These are phyloP conservation scores for Papilio polytes DNA, from an alignment of 1,140 invertebrate genomes.

Conservation along the genomic window DNA sequence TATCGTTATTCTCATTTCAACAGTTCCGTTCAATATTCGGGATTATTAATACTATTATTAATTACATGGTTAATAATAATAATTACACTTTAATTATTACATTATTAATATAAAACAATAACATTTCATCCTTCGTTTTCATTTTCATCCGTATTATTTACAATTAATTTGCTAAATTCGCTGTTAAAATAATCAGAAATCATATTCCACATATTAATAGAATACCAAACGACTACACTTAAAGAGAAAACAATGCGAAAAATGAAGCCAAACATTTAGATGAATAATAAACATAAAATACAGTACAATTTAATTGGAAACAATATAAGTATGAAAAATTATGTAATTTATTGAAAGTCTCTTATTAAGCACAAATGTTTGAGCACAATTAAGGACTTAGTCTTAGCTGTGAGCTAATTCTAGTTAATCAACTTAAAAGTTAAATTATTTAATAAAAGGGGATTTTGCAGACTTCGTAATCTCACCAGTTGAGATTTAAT, in stretches of 20 bases:
- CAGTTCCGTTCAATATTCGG: too few species aligned
- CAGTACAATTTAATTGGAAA: not conserved
- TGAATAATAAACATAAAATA: not conserved
- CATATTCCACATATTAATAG: constrained; percentile 34
- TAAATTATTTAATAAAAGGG: not conserved
- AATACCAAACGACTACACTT: constrained; percentile 33
- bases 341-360: not conserved
- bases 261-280: constrained; percentile 36
- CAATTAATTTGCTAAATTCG: constrained; percentile 30
- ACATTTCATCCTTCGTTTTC: constrained; percentile 12
- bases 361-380: not conserved
- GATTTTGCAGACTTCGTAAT: constrained; percentile 5
- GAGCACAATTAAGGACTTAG: not conserved
- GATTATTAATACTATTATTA: not conserved
- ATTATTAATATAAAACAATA: not conserved
- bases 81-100: not conserved
- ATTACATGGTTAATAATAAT: not conserved
- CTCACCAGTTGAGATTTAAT: not conserved
- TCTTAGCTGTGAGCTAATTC: not conserved
- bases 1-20: too few species aligned
- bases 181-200: constrained; percentile 36
- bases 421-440: not conserved
- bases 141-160: constrained; percentile 20
- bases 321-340: not conserved
- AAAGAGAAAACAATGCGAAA: constrained; percentile 31